Evolutionary conservation across 2,797 vertebrate species (phyloP).

Genomic region (Sebastes vulpes): DNA sequence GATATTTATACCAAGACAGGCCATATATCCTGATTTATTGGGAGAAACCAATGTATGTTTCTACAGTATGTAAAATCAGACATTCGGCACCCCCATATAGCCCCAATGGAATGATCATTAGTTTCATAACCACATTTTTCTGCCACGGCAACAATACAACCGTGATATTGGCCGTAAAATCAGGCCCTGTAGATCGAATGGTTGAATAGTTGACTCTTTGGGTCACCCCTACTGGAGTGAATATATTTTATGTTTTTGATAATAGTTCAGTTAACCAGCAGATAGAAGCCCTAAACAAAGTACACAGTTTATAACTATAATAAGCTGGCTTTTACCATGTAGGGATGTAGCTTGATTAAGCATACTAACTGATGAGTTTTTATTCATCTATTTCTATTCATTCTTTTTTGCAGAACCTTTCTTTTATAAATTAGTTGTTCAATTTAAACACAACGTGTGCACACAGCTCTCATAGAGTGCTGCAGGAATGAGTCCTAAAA

Average conservation of each 20-base stretch:
- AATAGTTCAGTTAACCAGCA: neutral
- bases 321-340: no score
- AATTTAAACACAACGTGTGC: neutral
- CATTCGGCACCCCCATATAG: neutral
- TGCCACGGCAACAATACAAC: neutral
- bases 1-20: neutral
- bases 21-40: neutral
- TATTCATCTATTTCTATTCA: neutral
- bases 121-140: neutral
- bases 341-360: no score
- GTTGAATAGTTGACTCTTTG: neutral
- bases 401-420: neutral
- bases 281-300: neutral
- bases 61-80: neutral
- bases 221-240: neutral
- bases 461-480: neutral
- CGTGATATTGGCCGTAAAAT: rapidly evolving
- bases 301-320: neutral
- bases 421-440: neutral
- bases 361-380: neutral
- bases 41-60: neutral
- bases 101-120: neutral
- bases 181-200: neutral
- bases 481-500: neutral
- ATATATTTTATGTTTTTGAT: neutral